Evolutionary conservation across 2,797 vertebrate species (phyloP).

Genomic region (Falco columbarius): DNA sequence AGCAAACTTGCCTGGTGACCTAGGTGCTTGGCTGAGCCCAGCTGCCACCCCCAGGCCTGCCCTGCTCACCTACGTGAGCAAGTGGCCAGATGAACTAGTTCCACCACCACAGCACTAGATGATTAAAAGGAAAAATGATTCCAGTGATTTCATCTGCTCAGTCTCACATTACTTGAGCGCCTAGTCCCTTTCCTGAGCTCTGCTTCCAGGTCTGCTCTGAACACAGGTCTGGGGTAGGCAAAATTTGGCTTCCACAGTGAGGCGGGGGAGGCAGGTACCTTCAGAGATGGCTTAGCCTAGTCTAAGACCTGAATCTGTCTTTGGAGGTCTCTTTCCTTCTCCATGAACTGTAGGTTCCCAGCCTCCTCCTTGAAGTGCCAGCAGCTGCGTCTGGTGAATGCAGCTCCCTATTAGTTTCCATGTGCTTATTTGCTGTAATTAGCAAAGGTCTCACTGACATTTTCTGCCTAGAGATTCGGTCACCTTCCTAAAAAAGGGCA

Average conservation of each 20-base stretch:
- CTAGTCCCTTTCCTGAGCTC: neutral
- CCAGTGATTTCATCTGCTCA: neutral
- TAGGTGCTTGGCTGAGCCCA: neutral
- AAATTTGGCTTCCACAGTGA: neutral
- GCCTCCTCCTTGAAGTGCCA: neutral
- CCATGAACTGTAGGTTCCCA: neutral
- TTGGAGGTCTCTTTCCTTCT: neutral
- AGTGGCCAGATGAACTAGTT: neutral
- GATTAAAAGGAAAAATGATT: conserved; percentile 8
- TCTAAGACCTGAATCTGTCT: neutral
- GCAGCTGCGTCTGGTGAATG: neutral
- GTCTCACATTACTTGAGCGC: neutral
- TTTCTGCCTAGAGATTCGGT: neutral
- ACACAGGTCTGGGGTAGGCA: neutral
- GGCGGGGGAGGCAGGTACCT: neutral
- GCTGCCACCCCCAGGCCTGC: neutral
- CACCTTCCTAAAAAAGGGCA: neutral
- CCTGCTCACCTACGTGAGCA: neutral
- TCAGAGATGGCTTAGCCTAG: neutral
- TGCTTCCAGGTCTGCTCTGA: neutral
- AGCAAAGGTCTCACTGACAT: neutral
- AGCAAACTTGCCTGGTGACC: neutral
- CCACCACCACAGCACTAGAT: neutral
- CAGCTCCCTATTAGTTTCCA: neutral
- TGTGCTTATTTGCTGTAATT: neutral